Evolutionary conservation across 1,140 invertebrate species (phyloP).

Genomic region (Drosophila truncata): DNA sequence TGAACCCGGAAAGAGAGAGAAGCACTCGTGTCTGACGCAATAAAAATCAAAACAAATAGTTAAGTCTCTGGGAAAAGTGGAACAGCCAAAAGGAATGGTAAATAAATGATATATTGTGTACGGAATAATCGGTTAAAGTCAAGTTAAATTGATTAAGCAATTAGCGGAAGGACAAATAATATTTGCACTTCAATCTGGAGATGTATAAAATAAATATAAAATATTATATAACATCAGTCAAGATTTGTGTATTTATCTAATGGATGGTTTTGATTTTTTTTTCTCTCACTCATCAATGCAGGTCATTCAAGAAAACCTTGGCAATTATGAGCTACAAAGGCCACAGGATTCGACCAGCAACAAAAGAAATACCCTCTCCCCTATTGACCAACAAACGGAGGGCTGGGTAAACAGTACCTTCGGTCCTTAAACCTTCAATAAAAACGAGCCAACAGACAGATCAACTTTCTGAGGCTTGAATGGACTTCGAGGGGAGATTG

Average conservation of each 20-base stretch:
- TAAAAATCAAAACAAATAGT: constrained; percentile 18
- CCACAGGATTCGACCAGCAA: constrained; percentile 16
- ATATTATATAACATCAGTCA: not conserved
- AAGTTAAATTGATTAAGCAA: not conserved
- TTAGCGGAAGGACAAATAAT: not conserved
- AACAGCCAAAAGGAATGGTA: not conserved
- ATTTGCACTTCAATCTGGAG: not conserved
- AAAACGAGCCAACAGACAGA: constrained; percentile 30
- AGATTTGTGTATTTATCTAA: not conserved
- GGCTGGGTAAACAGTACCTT: constrained; percentile 3
- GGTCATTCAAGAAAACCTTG: constrained; percentile 7
- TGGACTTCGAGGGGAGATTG: not conserved
- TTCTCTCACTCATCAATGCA: not conserved
- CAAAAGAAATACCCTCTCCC: not conserved
- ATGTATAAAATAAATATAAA: not conserved
- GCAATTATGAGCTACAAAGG: constrained; percentile 15
- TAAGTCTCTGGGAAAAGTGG: constrained; percentile 3
- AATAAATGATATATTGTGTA: not conserved
- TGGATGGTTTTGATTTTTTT: not conserved
- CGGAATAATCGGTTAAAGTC: not conserved
- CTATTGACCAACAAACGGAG: not conserved
- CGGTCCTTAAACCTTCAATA: constrained; percentile 27
- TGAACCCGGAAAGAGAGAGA: constrained; percentile 9
- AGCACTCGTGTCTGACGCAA: constrained; percentile 28
- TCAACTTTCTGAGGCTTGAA: constrained; percentile 14